Percentiles rank a stretch among this genome's conserved stretches.
These are phyloP conservation scores for Eclectus roratus DNA, from an alignment of 2,113 vertebrate genomes.

Conservation along the genomic window DNA sequence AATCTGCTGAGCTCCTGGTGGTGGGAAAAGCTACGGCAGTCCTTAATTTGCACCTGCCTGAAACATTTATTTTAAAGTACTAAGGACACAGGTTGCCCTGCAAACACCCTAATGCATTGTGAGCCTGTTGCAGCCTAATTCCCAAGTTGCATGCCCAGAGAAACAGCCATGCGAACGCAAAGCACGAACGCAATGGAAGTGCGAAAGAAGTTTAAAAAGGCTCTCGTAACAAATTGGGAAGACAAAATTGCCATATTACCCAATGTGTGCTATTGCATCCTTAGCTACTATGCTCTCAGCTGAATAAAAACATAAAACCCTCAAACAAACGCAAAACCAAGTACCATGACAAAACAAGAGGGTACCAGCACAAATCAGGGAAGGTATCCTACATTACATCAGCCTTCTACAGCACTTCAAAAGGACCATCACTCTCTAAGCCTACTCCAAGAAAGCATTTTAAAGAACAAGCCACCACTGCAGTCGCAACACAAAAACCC, in stretches of 20 bases:
- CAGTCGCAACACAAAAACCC: neutral
- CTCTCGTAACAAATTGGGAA: neutral
- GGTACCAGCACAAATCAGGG: neutral
- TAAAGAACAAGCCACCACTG: neutral
- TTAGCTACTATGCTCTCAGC: neutral
- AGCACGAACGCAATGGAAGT: neutral
- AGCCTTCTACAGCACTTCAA: neutral
- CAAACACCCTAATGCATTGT: neutral
- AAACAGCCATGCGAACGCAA: rapidly evolving
- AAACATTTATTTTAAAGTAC: neutral
- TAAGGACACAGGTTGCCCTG: rapidly evolving
- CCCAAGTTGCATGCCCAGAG: neutral
- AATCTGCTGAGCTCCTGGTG: neutral
- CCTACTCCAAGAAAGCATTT: neutral
- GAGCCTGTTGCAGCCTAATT: neutral
- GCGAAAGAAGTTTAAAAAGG: neutral
- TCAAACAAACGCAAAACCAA: rapidly evolving
- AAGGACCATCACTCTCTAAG: neutral
- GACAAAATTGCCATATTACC: neutral
- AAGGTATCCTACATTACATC: neutral
- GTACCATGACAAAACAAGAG: neutral
- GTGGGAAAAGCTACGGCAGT: no score
- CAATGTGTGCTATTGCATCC: rapidly evolving
- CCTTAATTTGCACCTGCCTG: neutral
- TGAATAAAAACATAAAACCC: neutral